Evolutionary conservation across 2,797 vertebrate genomes (phyloP).

Genomic region (Etheostoma perlongum): DNA sequence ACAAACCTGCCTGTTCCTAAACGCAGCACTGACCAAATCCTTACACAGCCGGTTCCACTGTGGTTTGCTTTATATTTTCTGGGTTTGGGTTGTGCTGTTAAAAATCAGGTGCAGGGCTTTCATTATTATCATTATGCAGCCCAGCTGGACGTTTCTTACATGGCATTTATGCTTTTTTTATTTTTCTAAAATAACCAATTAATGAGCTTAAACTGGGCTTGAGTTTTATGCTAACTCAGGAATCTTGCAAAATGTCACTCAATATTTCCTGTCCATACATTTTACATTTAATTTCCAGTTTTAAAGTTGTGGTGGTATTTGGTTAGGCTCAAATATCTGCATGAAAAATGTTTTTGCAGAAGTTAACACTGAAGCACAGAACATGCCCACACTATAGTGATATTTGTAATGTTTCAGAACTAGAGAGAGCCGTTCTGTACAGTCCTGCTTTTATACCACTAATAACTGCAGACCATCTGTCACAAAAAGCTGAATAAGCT

Average conservation of each 20-base stretch:
- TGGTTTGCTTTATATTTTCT: constrained; percentile 42
- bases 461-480: constrained; percentile 50
- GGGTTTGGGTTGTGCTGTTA: constrained; percentile 24
- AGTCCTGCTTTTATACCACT: constrained; percentile 25
- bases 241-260: constrained; percentile 71
- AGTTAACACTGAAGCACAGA: constrained; percentile 47
- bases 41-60: constrained; percentile 27
- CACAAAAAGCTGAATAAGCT: constrained; percentile 43
- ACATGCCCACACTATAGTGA: constrained; percentile 29
- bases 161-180: constrained; percentile 30
- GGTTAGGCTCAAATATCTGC: constrained; percentile 74
- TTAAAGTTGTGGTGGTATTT: constrained; percentile 72
- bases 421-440: constrained; percentile 45
- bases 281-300: constrained; percentile 55
- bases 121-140: constrained; percentile 41
- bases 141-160: constrained; percentile 45
- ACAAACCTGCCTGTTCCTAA: constrained; percentile 41
- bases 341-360: constrained; percentile 67
- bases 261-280: constrained; percentile 73
- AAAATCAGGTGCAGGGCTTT: constrained; percentile 60
- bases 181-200: constrained; percentile 71
- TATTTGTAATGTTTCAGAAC: constrained; percentile 51
- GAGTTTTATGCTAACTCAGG: constrained; percentile 72
- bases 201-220: constrained; percentile 61
- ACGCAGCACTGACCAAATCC: constrained; percentile 38